Evolutionary conservation across 2,113 vertebrate genomes (phyloP).

Genomic region (Drymodes brunneopygia): DNA sequence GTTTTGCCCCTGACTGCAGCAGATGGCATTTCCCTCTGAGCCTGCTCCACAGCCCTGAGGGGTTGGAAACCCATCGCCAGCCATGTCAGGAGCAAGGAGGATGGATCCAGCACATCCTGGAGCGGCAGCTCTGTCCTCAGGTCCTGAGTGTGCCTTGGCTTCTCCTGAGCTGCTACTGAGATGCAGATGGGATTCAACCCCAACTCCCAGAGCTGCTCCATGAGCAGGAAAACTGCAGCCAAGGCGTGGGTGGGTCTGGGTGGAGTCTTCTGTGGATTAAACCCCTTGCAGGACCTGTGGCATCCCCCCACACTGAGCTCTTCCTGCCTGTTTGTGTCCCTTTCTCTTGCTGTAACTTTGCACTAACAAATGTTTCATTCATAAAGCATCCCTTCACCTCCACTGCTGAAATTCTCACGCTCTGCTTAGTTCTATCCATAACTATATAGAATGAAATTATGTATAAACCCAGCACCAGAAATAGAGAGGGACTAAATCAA

Average conservation of each 20-base stretch:
- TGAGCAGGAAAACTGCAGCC: not conserved
- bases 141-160: fast-evolving
- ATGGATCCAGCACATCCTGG: not conserved
- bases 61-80: not conserved
- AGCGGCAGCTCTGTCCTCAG: not conserved
- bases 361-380: not conserved
- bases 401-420: not conserved
- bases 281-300: not conserved
- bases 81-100: not conserved
- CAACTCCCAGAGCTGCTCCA: not conserved
- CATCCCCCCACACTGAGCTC: not conserved
- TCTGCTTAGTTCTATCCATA: not conserved
- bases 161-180: not conserved
- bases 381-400: not conserved
- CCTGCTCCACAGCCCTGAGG: not conserved
- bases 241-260: not conserved
- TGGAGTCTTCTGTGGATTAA: not conserved
- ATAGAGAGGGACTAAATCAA: not conserved
- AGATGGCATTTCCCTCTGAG: not conserved
- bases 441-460: not conserved
- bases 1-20: not conserved
- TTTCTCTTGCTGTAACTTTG: not conserved
- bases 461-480: not conserved
- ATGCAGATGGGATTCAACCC: not conserved
- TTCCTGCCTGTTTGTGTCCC: not conserved